Percentiles rank a stretch among this genome's conserved stretches.
Conservation (phyloP, 2,888 invertebrate species). For the Therioaphis trifolii region DNA sequence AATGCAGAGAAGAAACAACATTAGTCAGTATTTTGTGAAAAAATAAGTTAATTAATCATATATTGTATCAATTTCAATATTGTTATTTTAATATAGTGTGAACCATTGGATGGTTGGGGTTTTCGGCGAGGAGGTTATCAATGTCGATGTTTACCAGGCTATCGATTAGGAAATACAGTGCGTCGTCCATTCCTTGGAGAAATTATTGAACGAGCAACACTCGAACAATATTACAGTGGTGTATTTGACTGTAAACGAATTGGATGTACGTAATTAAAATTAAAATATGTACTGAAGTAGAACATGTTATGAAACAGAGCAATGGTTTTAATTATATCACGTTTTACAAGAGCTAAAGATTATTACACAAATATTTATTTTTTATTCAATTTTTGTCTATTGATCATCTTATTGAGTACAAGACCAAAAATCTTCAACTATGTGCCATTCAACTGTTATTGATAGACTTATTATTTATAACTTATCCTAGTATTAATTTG, state of each 20-base stretch:
- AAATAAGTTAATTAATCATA: background rate
- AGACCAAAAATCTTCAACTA: too few species aligned
- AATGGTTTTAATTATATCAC: too few species aligned
- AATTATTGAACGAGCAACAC: conserved; percentile 91
- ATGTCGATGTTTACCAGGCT: conserved; percentile 91
- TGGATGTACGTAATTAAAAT: conserved; percentile 81
- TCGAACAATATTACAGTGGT: conserved; percentile 91
- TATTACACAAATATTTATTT: too few species aligned
- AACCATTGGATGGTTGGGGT: conserved; percentile 96
- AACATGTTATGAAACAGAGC: too few species aligned
- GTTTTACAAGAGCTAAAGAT: too few species aligned
- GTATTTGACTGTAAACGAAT: conserved; percentile 88
- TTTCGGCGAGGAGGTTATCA: conserved; percentile 95
- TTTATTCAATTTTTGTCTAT: too few species aligned
- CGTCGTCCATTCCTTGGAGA: conserved; percentile 93
- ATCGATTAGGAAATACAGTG: conserved; percentile 85
- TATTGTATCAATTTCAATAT: background rate
- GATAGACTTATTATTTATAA: too few species aligned
- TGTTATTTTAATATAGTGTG: conserved; percentile 76
- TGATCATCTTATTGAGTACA: too few species aligned
- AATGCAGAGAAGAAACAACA: conserved; percentile 91
- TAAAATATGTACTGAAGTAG: background rate
- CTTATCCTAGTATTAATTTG: too few species aligned
- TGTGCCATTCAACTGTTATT: too few species aligned
- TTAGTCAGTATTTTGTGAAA: conserved; percentile 73